Evolutionary conservation across 2,113 vertebrate species (phyloP).

Genomic region (Xyliphius kryptos): DNA sequence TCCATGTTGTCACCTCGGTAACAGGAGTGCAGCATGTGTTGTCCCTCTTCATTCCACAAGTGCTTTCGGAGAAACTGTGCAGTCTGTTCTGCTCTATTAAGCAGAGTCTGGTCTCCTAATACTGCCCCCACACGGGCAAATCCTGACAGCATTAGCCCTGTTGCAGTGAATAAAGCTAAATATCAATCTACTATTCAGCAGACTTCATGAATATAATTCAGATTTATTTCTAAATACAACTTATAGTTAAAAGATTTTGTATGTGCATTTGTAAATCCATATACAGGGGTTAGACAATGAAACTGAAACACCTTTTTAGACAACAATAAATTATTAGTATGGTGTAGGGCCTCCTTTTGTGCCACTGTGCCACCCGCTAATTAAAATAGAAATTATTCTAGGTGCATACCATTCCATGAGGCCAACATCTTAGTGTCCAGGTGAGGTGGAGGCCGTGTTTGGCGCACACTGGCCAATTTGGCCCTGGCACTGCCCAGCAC

Average conservation of each 20-base stretch:
- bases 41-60: conserved; percentile 66
- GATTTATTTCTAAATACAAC: no score
- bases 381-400: conserved; percentile 8
- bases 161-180: no score
- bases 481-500: conserved; percentile 59
- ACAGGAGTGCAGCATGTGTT: conserved; percentile 74
- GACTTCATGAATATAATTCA: no score
- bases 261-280: no score
- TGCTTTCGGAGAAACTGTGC: conserved; percentile 75
- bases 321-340: no score
- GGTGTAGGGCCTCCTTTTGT: no score
- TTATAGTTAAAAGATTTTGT: no score
- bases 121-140: conserved; percentile 75
- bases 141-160: conserved; percentile 90
- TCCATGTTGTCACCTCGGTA: conserved; percentile 67
- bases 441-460: conserved; percentile 72
- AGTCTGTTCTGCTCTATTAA: conserved; percentile 64
- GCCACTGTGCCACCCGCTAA: no score
- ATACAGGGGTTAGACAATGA: no score
- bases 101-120: conserved; percentile 62
- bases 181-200: no score
- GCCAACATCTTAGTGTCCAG: conserved; percentile 90
- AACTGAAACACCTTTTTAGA: no score
- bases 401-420: conserved; percentile 77
- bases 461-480: conserved; percentile 69